Conservation (phyloP, 2,888 invertebrate genomes). For the Mechanitis mazaeus region DNA sequence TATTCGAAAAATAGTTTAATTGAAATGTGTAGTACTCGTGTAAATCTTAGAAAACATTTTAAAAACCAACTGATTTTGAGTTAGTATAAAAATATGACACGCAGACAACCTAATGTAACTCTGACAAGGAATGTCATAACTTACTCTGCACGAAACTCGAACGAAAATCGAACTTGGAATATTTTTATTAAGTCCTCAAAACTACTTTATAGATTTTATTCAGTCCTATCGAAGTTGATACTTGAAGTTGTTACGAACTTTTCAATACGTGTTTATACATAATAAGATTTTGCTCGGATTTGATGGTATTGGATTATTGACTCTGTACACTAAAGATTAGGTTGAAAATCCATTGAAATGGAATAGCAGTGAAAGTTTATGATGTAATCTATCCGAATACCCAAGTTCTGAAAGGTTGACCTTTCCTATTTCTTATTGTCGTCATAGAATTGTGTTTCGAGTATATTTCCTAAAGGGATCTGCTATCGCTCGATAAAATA, state of each 20-base stretch:
- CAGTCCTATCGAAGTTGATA: slow-evolving; percentile 3
- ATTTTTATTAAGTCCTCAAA: slow-evolving; percentile 5
- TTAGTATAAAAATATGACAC: no score
- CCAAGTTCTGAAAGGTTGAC: slow-evolving; percentile 5
- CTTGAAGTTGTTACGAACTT: slow-evolving; percentile 5
- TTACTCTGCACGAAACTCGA: not conserved
- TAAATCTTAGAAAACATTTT: no score
- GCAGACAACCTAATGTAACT: no score
- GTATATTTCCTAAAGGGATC: not conserved
- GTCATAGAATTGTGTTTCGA: not conserved
- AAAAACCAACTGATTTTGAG: no score
- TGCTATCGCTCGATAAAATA: not conserved
- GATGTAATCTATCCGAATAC: slow-evolving; percentile 4
- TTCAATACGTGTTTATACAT: slow-evolving; percentile 7
- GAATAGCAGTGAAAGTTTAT: not conserved
- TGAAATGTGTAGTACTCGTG: no score
- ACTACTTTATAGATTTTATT: slow-evolving; percentile 5
- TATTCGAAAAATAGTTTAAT: no score
- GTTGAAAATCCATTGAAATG: not conserved
- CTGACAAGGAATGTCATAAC: not conserved
- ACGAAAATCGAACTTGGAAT: not conserved
- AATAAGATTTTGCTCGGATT: slow-evolving; percentile 1
- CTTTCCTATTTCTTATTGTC: slow-evolving; percentile 6
- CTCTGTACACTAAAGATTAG: not conserved
- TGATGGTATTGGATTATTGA: not conserved